These are phyloP conservation scores for Eueides isabella DNA, from an alignment of 1,140 invertebrate genomes.

Conservation along the genomic window DNA sequence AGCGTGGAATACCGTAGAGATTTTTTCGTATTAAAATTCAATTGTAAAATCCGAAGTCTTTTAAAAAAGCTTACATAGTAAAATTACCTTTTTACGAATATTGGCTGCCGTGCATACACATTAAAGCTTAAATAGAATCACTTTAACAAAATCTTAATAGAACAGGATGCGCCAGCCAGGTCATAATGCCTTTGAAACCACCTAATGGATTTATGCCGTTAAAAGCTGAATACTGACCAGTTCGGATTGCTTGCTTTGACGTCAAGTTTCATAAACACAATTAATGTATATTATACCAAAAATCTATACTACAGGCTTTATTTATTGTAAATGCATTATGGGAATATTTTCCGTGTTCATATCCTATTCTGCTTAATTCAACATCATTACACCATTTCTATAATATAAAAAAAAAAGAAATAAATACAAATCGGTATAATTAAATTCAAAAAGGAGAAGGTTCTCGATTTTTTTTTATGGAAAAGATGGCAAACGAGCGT, in stretches of 20 bases:
- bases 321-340: no score
- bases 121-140: slow-evolving; percentile 1
- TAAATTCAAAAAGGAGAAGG: no score
- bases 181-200: slow-evolving; percentile 15
- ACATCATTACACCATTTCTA: no score
- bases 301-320: not conserved
- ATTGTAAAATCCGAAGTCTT: not conserved
- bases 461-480: no score
- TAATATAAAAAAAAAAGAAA: no score
- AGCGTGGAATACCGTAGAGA: not conserved
- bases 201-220: slow-evolving; percentile 34
- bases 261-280: not conserved
- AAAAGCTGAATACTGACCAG: slow-evolving; percentile 27
- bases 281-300: no score
- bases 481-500: no score
- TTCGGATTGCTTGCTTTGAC: not conserved
- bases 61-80: not conserved
- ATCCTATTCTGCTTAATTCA: no score
- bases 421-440: no score
- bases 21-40: not conserved
- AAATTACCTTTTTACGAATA: not conserved
- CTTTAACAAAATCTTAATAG: slow-evolving; percentile 1
- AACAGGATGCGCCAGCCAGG: not conserved
- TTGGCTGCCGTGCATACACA: not conserved
- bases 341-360: no score